phyloP scores from a whole-genome alignment of 2,888 invertebrate species.

The Pollenia amentaria region DNA sequence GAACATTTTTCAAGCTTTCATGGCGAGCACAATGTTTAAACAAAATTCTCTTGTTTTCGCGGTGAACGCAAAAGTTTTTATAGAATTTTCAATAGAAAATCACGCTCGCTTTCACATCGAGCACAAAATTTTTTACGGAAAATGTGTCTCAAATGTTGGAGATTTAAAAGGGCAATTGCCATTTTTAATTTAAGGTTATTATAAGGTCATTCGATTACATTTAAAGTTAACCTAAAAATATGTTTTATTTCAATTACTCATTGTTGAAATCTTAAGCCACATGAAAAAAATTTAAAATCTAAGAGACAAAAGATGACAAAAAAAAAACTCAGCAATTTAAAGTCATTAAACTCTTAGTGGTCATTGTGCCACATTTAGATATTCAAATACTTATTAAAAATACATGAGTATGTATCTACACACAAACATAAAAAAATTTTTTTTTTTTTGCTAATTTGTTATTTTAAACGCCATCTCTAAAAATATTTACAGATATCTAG shows the following conservation, averaged over 20 bases:
- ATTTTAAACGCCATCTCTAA: constrained; percentile 48
- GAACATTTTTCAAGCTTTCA: no score
- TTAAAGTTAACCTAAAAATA: constrained; percentile 17
- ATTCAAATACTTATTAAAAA: constrained; percentile 29
- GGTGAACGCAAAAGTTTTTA: no score
- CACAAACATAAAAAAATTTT: neutral
- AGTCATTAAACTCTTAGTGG: constrained; percentile 70
- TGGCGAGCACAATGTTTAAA: no score
- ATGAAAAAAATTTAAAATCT: constrained; percentile 5
- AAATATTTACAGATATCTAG: constrained; percentile 22
- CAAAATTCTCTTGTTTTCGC: no score
- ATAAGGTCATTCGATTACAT: neutral
- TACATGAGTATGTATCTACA: neutral
- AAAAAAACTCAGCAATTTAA: constrained; percentile 34
- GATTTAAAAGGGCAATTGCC: neutral
- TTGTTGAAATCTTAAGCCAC: constrained; percentile 11
- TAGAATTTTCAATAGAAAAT: no score
- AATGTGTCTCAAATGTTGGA: no score
- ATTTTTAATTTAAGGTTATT: neutral
- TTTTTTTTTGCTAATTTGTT: constrained; percentile 46
- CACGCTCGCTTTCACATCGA: no score
- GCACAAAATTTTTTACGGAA: no score
- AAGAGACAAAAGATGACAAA: constrained; percentile 15
- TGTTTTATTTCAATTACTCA: constrained; percentile 15
- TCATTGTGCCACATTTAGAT: constrained; percentile 68